Evolutionary conservation across 2,888 invertebrate species (phyloP).

Genomic region (Noctua pronuba): DNA sequence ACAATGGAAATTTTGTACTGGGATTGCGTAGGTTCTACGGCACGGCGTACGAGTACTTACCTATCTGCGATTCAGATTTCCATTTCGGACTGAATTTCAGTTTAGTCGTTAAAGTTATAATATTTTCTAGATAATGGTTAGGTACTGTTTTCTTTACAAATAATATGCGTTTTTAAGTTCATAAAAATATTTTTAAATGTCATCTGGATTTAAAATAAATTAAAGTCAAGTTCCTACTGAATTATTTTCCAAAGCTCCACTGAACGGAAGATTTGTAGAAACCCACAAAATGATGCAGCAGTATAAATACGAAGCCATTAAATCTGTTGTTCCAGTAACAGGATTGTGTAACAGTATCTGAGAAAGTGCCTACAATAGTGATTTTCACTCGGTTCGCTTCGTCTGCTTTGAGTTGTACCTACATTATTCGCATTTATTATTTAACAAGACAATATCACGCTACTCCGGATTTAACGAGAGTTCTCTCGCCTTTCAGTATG

Average conservation of each 20-base stretch:
- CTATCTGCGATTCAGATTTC: neutral
- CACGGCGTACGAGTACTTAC: neutral
- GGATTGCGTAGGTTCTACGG: neutral
- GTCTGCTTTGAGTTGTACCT: conserved; percentile 56
- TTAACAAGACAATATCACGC: conserved; percentile 60
- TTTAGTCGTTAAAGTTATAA: neutral
- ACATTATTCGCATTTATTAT: conserved; percentile 64
- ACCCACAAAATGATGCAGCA: conserved; percentile 43
- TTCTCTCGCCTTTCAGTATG: conserved; percentile 42
- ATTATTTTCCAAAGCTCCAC: conserved; percentile 4
- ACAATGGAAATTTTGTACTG: conserved; percentile 12
- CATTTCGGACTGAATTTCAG: neutral
- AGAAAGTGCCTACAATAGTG: conserved; percentile 60
- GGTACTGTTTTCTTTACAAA: neutral
- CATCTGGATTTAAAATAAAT: neutral
- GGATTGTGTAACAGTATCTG: conserved; percentile 62
- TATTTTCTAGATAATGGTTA: neutral
- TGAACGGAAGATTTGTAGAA: conserved; percentile 28
- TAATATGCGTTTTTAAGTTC: neutral
- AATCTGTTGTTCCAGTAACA: conserved; percentile 58
- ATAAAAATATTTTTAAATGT: neutral
- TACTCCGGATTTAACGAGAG: conserved; percentile 52
- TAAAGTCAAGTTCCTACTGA: neutral
- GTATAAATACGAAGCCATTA: conserved; percentile 54
- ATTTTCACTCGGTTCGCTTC: conserved; percentile 60